These are phyloP conservation scores for Isichthys henryi DNA, from an alignment of 2,113 vertebrate species.

Conservation along the genomic window DNA sequence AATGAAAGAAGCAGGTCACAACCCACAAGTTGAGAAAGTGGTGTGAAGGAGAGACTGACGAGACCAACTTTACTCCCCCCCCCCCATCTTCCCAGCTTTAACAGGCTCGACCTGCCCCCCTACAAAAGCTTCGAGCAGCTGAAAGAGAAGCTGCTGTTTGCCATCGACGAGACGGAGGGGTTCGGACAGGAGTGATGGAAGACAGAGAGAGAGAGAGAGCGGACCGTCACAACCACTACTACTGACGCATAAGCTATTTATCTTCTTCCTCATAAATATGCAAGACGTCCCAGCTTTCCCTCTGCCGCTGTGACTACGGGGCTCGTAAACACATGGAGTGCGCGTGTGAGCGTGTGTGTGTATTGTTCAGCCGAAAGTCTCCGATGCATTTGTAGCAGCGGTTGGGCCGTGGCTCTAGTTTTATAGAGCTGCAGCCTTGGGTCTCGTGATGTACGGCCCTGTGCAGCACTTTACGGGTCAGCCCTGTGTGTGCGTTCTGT, in stretches of 20 bases:
- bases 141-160: slow-evolving; percentile 97
- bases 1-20: not conserved
- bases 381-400: slow-evolving; percentile 51
- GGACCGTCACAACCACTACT: slow-evolving; percentile 68
- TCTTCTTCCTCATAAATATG: slow-evolving; percentile 84
- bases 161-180: slow-evolving; percentile 97
- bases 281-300: slow-evolving; percentile 78
- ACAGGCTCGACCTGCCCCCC: slow-evolving; percentile 92
- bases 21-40: not conserved
- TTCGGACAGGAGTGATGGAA: slow-evolving; percentile 86
- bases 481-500: slow-evolving; percentile 22
- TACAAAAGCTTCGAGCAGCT: slow-evolving; percentile 98
- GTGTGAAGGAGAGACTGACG: not conserved
- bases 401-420: slow-evolving; percentile 82
- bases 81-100: slow-evolving; percentile 68
- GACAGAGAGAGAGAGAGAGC: slow-evolving; percentile 34
- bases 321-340: slow-evolving; percentile 33
- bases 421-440: slow-evolving; percentile 80
- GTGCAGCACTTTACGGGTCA: slow-evolving; percentile 19
- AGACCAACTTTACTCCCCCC: not conserved
- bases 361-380: slow-evolving; percentile 39
- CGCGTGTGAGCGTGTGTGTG: not conserved
- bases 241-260: slow-evolving; percentile 83
- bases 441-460: slow-evolving; percentile 23
- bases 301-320: slow-evolving; percentile 56